A percentile compares a stretch with the other conserved stretches of the same genome.
These are phyloP conservation scores for Amia ocellicauda DNA, from an alignment of 2,113 vertebrate genomes.

Conservation along the genomic window DNA sequence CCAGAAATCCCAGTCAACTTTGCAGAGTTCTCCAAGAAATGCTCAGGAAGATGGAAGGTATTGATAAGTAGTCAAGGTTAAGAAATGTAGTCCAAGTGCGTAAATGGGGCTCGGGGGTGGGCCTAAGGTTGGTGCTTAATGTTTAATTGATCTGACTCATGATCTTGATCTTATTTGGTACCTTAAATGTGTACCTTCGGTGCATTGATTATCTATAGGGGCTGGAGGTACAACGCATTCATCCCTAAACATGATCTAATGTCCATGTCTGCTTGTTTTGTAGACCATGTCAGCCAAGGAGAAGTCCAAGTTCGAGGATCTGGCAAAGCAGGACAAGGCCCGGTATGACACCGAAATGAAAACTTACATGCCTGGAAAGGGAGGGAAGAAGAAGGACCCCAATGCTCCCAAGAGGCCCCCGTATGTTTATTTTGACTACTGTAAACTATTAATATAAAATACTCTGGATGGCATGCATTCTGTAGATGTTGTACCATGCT, in stretches of 20 bases:
- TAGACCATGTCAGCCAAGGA: slow-evolving; percentile 83
- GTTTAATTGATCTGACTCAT: neutral
- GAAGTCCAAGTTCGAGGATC: slow-evolving; percentile 82
- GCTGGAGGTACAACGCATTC: neutral
- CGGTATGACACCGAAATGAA: slow-evolving; percentile 87
- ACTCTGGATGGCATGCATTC: no score
- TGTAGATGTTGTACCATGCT: neutral
- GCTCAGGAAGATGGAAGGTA: slow-evolving; percentile 78
- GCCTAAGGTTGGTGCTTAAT: neutral
- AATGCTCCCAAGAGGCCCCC: slow-evolving; percentile 82
- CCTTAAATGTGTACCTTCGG: no score
- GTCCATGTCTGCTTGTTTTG: slow-evolving; percentile 14
- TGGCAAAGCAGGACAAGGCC: slow-evolving; percentile 84
- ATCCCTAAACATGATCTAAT: no score
- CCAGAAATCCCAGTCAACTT: slow-evolving; percentile 83
- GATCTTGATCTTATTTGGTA: neutral
- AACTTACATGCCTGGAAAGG: slow-evolving; percentile 76
- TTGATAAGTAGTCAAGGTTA: no score
- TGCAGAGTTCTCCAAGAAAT: slow-evolving; percentile 83
- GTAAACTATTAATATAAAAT: no score
- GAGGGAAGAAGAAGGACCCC: slow-evolving; percentile 84
- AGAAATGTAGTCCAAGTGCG: no score
- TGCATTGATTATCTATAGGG: no score
- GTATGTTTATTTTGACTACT: slow-evolving; percentile 57
- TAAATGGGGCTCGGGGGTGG: neutral